Percentiles rank a stretch among this genome's conserved stretches.
Conservation (phyloP, 2,113 vertebrate species). For the Chlamydotis undulata region DNA sequence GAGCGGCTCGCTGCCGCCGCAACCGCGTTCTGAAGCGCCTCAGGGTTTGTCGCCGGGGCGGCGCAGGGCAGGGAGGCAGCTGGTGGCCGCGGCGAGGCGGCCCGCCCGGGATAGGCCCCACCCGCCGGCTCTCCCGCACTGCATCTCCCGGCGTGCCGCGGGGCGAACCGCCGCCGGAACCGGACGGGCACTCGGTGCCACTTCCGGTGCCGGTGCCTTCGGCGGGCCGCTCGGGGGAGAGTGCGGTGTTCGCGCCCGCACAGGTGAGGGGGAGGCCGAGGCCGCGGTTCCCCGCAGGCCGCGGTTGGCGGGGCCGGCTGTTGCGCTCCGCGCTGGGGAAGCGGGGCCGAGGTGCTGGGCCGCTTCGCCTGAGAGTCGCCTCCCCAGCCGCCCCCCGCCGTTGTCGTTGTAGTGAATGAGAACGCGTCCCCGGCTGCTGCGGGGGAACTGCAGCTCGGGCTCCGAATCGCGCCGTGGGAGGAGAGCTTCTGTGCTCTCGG, state of each 20-base stretch:
- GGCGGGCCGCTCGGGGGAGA: accelerated
- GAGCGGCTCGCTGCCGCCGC: too few species aligned
- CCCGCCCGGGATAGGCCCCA: background rate
- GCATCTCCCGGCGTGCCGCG: constrained; percentile 1
- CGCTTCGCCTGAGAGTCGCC: too few species aligned
- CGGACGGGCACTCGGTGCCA: accelerated
- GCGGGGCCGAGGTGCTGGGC: background rate
- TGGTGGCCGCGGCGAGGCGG: accelerated
- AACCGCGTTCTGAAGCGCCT: accelerated
- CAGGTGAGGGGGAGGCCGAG: background rate
- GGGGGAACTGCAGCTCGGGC: too few species aligned
- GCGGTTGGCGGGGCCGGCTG: accelerated
- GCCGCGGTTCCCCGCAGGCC: too few species aligned
- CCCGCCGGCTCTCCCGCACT: background rate
- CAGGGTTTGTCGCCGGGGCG: accelerated
- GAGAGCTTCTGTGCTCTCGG: accelerated
- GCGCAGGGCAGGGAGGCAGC: too few species aligned
- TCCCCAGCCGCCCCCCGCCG: too few species aligned
- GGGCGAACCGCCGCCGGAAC: background rate
- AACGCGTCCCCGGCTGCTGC: accelerated
- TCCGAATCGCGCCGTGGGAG: accelerated
- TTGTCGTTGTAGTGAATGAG: accelerated
- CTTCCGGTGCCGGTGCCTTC: accelerated
- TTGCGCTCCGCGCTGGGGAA: background rate
- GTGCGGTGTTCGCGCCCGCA: accelerated